These are phyloP conservation scores for Tachuris rubrigastra DNA, from an alignment of 2,113 vertebrate species.

Conservation along the genomic window DNA sequence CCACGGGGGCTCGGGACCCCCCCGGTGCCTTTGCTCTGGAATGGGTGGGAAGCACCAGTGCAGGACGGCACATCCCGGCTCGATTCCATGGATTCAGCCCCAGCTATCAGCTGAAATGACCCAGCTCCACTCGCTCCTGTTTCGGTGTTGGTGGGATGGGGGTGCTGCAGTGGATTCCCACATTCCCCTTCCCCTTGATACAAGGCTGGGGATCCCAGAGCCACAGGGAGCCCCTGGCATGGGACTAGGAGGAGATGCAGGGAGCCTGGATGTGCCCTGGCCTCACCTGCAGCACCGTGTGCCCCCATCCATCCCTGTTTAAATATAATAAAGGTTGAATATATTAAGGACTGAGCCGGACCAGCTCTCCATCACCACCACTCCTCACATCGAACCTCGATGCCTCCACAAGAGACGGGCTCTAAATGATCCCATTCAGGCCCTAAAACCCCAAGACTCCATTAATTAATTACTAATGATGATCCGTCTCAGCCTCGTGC, in stretches of 20 bases:
- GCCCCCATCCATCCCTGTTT: not conserved
- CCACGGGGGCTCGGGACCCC: fast-evolving
- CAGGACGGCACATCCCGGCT: not conserved
- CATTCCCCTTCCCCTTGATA: not conserved
- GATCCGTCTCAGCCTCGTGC: not conserved
- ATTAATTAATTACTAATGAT: constrained; percentile 11
- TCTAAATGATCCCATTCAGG: not conserved
- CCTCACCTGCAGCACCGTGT: not conserved
- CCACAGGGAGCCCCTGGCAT: fast-evolving
- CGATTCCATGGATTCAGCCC: not conserved
- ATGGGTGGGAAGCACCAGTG: not conserved
- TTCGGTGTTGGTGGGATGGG: fast-evolving
- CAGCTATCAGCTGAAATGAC: fast-evolving
- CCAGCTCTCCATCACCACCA: not conserved
- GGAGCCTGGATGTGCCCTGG: not conserved
- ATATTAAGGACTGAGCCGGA: not conserved
- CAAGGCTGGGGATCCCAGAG: not conserved
- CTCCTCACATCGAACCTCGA: not conserved
- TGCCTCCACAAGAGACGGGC: fast-evolving
- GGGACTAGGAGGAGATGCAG: not conserved
- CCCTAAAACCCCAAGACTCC: not conserved
- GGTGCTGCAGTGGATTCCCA: not conserved
- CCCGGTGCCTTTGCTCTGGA: not conserved
- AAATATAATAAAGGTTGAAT: not conserved
- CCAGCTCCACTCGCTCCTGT: not conserved